Conservation (phyloP, 2,113 vertebrate genomes). For the Hypocryptadius cinnamomeus region DNA sequence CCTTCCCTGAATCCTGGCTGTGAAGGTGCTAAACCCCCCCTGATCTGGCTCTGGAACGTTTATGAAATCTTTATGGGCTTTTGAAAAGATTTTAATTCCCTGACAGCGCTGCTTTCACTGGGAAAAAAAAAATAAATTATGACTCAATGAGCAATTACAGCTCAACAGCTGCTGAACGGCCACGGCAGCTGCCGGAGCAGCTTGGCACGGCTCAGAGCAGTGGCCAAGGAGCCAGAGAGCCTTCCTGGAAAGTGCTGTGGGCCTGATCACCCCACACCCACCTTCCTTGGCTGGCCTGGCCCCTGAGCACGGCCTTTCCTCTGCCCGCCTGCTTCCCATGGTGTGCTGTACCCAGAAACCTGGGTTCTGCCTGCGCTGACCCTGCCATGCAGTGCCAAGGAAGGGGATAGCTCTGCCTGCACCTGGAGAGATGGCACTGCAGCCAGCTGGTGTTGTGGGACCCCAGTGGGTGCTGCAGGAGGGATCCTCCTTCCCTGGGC, state of each 20-base stretch:
- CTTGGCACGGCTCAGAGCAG: neutral
- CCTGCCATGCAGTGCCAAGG: rapidly evolving
- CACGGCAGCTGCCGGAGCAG: neutral
- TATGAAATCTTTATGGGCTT: constrained; percentile 13
- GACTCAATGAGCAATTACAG: constrained; percentile 43
- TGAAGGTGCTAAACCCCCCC: neutral
- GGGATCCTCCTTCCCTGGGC: neutral
- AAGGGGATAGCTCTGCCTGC: neutral
- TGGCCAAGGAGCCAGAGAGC: neutral
- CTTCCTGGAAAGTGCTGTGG: neutral
- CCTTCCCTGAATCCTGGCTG: neutral
- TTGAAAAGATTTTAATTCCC: constrained; percentile 44
- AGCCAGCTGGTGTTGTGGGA: rapidly evolving
- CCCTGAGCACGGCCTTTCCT: neutral
- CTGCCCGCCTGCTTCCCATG: neutral
- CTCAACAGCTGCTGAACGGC: neutral
- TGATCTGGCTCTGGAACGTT: neutral
- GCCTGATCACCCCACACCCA: rapidly evolving
- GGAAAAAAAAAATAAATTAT: neutral
- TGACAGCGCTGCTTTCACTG: constrained; percentile 7
- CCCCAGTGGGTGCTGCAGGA: neutral
- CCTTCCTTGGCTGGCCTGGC: rapidly evolving
- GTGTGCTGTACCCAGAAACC: rapidly evolving
- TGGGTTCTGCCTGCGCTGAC: neutral
- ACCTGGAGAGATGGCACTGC: neutral